Evolutionary conservation across 2,797 vertebrate genomes (phyloP).

Genomic region (Nannoperca obscura): DNA sequence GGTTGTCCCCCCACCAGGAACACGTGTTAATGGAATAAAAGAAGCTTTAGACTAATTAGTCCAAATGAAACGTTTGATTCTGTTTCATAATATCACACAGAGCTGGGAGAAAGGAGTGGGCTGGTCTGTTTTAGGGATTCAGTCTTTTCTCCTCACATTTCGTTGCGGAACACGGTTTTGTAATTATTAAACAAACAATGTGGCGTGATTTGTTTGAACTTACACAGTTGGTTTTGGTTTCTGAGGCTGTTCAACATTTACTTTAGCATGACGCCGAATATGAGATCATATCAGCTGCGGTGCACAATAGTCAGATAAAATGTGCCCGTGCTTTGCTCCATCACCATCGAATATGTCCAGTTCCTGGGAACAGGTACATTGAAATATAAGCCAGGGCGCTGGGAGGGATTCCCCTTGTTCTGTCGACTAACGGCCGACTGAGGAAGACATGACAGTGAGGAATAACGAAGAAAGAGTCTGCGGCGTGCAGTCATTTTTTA

Average conservation of each 20-base stretch:
- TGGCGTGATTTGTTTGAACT: slow-evolving; percentile 17
- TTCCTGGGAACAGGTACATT: slow-evolving; percentile 34
- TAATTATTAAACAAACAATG: slow-evolving; percentile 23
- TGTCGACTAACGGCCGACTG: slow-evolving; percentile 47
- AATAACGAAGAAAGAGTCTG: slow-evolving; percentile 61
- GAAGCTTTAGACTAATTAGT: background rate
- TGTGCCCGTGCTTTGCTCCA: background rate
- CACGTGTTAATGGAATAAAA: slow-evolving; percentile 28
- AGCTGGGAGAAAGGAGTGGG: background rate
- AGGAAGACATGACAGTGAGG: slow-evolving; percentile 64
- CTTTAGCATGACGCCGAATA: slow-evolving; percentile 16
- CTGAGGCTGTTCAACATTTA: slow-evolving; percentile 23
- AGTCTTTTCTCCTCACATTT: background rate
- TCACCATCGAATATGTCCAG: slow-evolving; percentile 34
- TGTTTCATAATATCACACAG: background rate
- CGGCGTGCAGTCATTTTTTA: slow-evolving; percentile 60
- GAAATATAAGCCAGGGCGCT: slow-evolving; percentile 43
- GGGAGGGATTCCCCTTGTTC: slow-evolving; percentile 43
- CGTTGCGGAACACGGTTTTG: background rate
- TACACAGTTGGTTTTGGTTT: slow-evolving; percentile 8
- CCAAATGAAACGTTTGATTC: slow-evolving; percentile 18
- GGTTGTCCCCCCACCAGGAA: slow-evolving; percentile 2
- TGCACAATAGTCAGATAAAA: slow-evolving; percentile 9
- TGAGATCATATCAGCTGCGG: slow-evolving; percentile 10
- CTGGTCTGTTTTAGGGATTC: background rate